Evolutionary conservation across 1,140 invertebrate genomes (phyloP).

Genomic region (Marisa cornuarietis): DNA sequence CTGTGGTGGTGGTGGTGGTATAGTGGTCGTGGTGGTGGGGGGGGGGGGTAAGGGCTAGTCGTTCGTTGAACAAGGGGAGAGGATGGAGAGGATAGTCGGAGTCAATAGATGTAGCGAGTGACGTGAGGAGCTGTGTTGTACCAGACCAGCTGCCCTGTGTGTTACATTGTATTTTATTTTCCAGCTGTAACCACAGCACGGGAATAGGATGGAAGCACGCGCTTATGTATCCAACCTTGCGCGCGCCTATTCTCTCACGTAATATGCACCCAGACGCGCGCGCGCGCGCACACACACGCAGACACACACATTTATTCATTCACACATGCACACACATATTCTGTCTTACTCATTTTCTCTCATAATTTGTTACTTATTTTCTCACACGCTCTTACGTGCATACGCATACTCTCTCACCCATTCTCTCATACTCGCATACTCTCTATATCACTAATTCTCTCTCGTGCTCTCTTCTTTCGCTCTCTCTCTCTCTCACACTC

Average conservation of each 20-base stretch:
- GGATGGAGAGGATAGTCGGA: neutral
- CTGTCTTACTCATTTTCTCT: neutral
- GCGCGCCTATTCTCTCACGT: no score
- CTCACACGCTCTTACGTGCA: neutral
- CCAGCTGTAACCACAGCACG: no score
- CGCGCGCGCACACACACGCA: neutral
- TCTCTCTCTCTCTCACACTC: neutral
- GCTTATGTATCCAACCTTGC: neutral
- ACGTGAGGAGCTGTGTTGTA: no score
- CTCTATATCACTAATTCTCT: no score
- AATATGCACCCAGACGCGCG: neutral
- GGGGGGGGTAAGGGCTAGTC: neutral
- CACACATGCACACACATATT: conserved; percentile 5
- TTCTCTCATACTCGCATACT: no score
- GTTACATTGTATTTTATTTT: no score
- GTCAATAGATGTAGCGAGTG: no score
- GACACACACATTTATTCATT: neutral
- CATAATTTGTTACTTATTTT: neutral
- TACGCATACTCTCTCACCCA: neutral
- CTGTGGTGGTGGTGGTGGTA: no score
- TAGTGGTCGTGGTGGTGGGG: neutral
- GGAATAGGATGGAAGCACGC: no score
- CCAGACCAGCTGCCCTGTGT: no score
- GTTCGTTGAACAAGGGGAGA: neutral
- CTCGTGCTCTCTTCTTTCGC: no score